phyloP scores from a whole-genome alignment of 2,797 vertebrate genomes.

The Thripadectes ignobilis region DNA sequence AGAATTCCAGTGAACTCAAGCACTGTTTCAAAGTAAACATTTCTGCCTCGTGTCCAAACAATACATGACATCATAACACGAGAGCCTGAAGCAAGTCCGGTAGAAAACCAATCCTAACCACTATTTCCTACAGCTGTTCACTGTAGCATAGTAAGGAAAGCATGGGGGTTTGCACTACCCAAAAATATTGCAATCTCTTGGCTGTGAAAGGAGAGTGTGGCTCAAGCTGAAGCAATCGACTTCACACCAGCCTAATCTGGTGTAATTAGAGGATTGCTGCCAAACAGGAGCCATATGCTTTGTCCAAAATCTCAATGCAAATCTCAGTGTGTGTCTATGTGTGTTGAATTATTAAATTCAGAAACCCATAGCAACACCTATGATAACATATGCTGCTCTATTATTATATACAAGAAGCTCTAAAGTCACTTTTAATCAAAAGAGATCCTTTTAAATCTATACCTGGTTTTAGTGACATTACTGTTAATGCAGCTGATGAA shows the following conservation, averaged over 20 bases:
- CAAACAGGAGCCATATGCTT: background rate
- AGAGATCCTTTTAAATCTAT: constrained; percentile 52
- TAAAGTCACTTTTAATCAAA: constrained; percentile 59
- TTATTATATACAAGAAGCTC: constrained; percentile 36
- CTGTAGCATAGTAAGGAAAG: background rate
- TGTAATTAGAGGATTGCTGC: background rate
- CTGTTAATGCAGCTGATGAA: constrained; percentile 58
- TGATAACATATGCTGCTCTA: background rate
- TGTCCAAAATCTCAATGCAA: background rate
- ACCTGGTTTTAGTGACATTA: constrained; percentile 41
- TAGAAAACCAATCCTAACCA: background rate
- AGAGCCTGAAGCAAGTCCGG: background rate
- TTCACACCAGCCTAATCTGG: background rate
- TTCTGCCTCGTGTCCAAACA: background rate
- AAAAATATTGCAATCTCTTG: background rate
- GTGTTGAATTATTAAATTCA: constrained; percentile 34
- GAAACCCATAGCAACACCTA: background rate
- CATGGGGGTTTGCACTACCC: background rate
- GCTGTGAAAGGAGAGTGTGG: background rate
- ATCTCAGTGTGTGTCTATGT: background rate
- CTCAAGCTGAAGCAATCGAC: background rate
- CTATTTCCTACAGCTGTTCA: background rate
- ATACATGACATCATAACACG: rapidly evolving
- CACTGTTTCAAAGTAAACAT: background rate
- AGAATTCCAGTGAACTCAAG: background rate